A percentile compares a stretch with the other conserved stretches of the same genome.
Evolutionary conservation across 2,797 vertebrate genomes (phyloP).

Genomic region (Epinephelus coioides): DNA sequence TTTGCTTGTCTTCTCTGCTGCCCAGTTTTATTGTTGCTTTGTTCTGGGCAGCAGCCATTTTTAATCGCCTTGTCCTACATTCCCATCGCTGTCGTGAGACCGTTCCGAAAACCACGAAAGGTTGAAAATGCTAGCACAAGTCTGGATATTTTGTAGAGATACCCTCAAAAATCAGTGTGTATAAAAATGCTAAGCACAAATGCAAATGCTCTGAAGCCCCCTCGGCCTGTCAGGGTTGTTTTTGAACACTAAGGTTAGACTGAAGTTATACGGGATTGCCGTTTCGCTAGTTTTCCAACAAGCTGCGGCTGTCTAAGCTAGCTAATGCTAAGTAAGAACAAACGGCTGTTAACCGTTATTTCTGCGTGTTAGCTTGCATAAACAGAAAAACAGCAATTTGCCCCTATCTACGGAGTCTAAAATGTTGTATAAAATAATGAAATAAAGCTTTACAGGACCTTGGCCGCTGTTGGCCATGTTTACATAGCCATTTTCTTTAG

Average conservation of each 20-base stretch:
- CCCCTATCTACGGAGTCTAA: accelerated
- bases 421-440: accelerated
- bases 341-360: background rate
- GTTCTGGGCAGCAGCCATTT: slow-evolving; percentile 91
- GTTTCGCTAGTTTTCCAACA: slow-evolving; percentile 56
- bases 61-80: slow-evolving; percentile 88
- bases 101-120: slow-evolving; percentile 44
- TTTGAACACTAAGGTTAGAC: slow-evolving; percentile 28
- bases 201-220: background rate
- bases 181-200: background rate
- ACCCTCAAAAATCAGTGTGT: background rate
- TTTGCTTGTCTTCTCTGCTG: slow-evolving; percentile 60
- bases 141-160: background rate
- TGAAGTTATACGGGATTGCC: slow-evolving; percentile 62
- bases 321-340: slow-evolving; percentile 33
- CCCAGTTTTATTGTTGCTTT: slow-evolving; percentile 88
- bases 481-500: slow-evolving; percentile 69
- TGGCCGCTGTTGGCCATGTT: slow-evolving; percentile 59
- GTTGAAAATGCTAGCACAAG: slow-evolving; percentile 31
- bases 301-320: slow-evolving; percentile 49
- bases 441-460: background rate
- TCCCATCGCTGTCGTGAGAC: slow-evolving; percentile 69
- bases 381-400: accelerated
- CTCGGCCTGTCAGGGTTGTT: slow-evolving; percentile 52
- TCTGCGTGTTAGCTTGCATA: background rate